These are phyloP conservation scores for Tenebrosternarchus preto DNA, from an alignment of 2,113 vertebrate species.

Conservation along the genomic window DNA sequence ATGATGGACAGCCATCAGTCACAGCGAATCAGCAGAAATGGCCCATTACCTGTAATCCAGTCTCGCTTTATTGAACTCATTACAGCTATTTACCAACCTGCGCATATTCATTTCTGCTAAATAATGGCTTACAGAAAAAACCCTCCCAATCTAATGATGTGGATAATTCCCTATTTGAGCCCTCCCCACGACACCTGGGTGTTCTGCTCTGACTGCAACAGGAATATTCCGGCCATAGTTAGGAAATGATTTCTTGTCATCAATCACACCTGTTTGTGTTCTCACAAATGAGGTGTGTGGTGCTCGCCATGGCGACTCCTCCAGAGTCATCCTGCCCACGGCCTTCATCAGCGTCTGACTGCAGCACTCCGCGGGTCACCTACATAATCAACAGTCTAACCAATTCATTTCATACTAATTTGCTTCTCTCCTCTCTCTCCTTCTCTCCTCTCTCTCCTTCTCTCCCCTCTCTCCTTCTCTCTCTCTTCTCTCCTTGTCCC, in stretches of 20 bases:
- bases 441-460: slow-evolving; percentile 25
- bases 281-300: not conserved
- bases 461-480: no score
- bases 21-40: slow-evolving; percentile 10
- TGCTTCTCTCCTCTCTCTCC: slow-evolving; percentile 26
- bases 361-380: slow-evolving; percentile 16
- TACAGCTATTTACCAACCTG: slow-evolving; percentile 29
- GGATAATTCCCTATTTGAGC: not conserved
- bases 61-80: slow-evolving; percentile 33
- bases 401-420: slow-evolving; percentile 50
- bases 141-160: not conserved
- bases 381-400: slow-evolving; percentile 40
- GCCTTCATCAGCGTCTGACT: slow-evolving; percentile 15
- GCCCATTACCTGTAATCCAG: slow-evolving; percentile 35
- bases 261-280: slow-evolving; percentile 10
- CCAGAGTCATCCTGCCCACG: not conserved
- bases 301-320: not conserved
- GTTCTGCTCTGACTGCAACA: not conserved
- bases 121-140: slow-evolving; percentile 14
- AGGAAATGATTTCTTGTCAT: not conserved
- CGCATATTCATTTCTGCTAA: slow-evolving; percentile 20
- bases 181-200: no score
- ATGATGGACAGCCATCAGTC: slow-evolving; percentile 40
- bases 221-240: not conserved
- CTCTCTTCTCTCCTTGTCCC: slow-evolving; percentile 14